phyloP scores from a whole-genome alignment of 2,888 invertebrate genomes.

The Galerucella nymphaeae region DNA sequence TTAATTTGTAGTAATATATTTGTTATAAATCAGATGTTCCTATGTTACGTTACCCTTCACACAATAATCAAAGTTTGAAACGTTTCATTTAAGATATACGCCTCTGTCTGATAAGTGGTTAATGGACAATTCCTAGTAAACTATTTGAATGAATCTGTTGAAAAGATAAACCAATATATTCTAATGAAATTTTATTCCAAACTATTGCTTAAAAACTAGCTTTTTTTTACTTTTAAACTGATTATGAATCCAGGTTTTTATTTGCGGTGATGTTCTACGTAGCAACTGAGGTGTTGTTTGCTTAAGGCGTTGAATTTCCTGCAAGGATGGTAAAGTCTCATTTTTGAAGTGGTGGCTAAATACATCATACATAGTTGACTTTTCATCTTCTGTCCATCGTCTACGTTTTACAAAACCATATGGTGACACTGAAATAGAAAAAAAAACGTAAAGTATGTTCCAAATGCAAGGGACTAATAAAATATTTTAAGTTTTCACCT shows the following conservation, averaged over 20 bases:
- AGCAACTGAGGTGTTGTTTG: background rate
- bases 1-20: too few relatives aligned
- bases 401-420: constrained; percentile 15
- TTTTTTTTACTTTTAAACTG: constrained; percentile 18
- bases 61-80: too few relatives aligned
- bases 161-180: too few relatives aligned
- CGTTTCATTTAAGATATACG: too few relatives aligned
- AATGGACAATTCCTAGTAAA: too few relatives aligned
- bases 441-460: background rate
- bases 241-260: constrained; percentile 23
- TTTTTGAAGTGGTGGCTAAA: constrained; percentile 4
- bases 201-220: background rate
- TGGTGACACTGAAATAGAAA: constrained; percentile 13
- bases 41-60: too few relatives aligned
- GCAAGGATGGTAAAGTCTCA: constrained; percentile 7
- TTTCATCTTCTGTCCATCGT: constrained; percentile 13
- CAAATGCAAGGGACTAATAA: background rate
- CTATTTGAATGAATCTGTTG: too few relatives aligned
- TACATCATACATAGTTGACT: background rate
- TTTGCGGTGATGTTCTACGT: constrained; percentile 13
- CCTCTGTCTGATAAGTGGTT: too few relatives aligned
- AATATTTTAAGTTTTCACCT: background rate
- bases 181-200: too few relatives aligned
- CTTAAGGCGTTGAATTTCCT: constrained; percentile 10
- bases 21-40: too few relatives aligned